A percentile compares a stretch with the other conserved stretches of the same genome.
Evolutionary conservation across 2,888 invertebrate genomes (phyloP).

Genomic region (Pachydiplax longipennis): DNA sequence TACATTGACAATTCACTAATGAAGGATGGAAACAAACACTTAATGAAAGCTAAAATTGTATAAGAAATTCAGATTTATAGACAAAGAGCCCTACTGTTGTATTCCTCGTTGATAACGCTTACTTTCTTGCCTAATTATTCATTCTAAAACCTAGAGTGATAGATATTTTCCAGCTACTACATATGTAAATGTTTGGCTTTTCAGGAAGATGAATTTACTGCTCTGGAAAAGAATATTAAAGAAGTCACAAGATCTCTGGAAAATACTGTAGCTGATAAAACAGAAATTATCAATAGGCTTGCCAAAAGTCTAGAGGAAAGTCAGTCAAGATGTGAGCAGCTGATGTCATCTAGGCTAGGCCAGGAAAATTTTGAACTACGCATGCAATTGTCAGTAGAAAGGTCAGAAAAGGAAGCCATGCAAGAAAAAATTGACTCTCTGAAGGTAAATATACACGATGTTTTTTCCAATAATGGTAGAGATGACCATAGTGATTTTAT

Average conservation of each 20-base stretch:
- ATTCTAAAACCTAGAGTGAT: too few relatives aligned
- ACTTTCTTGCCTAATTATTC: too few relatives aligned
- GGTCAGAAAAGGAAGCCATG: slow-evolving; percentile 55
- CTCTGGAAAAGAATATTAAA: slow-evolving; percentile 19
- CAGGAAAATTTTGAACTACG: slow-evolving; percentile 46
- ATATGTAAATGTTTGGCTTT: not conserved
- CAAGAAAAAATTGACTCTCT: not conserved
- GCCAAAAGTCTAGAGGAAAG: slow-evolving; percentile 36
- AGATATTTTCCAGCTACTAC: too few relatives aligned
- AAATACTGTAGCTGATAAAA: slow-evolving; percentile 29
- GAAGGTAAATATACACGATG: not conserved
- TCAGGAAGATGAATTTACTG: not conserved
- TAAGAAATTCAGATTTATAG: too few relatives aligned
- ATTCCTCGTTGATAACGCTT: too few relatives aligned
- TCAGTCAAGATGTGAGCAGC: slow-evolving; percentile 26
- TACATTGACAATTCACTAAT: too few relatives aligned
- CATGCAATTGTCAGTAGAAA: slow-evolving; percentile 40
- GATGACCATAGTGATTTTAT: too few relatives aligned
- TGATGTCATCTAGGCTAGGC: slow-evolving; percentile 26
- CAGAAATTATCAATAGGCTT: slow-evolving; percentile 35
- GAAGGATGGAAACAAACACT: too few relatives aligned
- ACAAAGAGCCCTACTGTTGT: too few relatives aligned
- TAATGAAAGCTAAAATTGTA: too few relatives aligned
- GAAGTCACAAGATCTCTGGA: slow-evolving; percentile 22
- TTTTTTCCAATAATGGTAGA: too few relatives aligned